Evolutionary conservation across 2,797 vertebrate genomes (phyloP), one percentile per base, ranked within the genome.

Genomic region (Garrulus glandarius): DNA sequence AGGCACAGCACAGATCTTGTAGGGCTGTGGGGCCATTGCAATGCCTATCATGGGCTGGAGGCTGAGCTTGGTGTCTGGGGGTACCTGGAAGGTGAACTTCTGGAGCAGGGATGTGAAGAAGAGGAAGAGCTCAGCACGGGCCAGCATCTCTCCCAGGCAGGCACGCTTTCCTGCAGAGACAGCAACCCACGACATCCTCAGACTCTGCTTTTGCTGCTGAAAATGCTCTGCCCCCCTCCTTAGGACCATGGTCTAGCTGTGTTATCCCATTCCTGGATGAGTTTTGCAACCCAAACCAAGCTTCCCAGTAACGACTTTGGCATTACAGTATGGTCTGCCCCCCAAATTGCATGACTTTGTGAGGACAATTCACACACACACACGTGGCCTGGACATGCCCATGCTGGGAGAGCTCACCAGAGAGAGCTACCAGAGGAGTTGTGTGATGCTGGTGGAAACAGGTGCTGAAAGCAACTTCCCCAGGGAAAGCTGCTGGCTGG

Each of bases 31-130:
- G 15, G 96, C 76, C 6, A 97, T 1, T 0, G 98, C 97, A 1
- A 98, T 12, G 34, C 98, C 98, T 0, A 87, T 1, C 55, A 95
- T 70, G 79, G 94, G 87, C 14, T 98, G 92, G 14, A 97, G 79
- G 52, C 59, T 98, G 76, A 98, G 55, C 2, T 96, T 92, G 18
- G 96, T 97, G 43, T 95, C 98, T 0, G 91, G 95, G 16, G 97
- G 87, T 4, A 96, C 87, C 37, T 96, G 98, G 96, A 99, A 98
- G 50, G 92, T 67, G 96, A 99, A 99, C 72, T 98, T 99, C 97
- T 99, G 98, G 43, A 99, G 82, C 81, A 99, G 96, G 70, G 88
- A 50, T 4, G 96, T 97, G 95, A 98, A 97, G 96, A 98, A 97
- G 89, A 98, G 95, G 57, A 98, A 98, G 36, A 98, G 93, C 68